These are phyloP conservation scores for Drosophila lutescens DNA, from an alignment of 2,888 invertebrate species.

Conservation along the genomic window DNA sequence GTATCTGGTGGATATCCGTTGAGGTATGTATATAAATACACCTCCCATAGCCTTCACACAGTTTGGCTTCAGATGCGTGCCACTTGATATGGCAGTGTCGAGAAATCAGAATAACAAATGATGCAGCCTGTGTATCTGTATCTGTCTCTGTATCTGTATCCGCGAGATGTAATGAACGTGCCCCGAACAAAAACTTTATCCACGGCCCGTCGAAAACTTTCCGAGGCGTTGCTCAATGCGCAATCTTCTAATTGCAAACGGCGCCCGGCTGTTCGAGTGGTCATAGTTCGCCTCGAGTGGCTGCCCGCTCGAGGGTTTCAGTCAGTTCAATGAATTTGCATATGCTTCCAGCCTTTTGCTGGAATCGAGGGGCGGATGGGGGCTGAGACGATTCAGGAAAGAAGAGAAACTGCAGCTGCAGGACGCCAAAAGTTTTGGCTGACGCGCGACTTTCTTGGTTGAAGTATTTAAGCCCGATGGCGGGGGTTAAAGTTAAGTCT, in stretches of 20 bases:
- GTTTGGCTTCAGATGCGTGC: conserved; percentile 70
- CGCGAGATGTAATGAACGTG: conserved; percentile 54
- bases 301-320: conserved; percentile 41
- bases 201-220: conserved; percentile 53
- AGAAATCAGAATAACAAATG: conserved; percentile 75
- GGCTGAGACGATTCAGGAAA: neutral
- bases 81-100: conserved; percentile 66
- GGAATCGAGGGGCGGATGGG: neutral
- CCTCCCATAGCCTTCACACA: conserved; percentile 67
- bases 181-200: conserved; percentile 49
- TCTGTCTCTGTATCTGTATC: conserved; percentile 43
- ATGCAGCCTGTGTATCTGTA: conserved; percentile 48
- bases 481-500: neutral
- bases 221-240: conserved; percentile 67
- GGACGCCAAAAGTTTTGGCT: conserved; percentile 52
- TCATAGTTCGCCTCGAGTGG: conserved; percentile 49
- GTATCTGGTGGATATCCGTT: conserved; percentile 65
- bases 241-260: conserved; percentile 69
- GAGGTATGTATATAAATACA: conserved; percentile 39
- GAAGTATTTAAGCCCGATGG: conserved; percentile 23
- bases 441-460: conserved; percentile 56
- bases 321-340: conserved; percentile 71
- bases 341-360: conserved; percentile 25
- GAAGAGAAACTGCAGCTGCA: conserved; percentile 33
- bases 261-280: conserved; percentile 44